Evolutionary conservation across 2,113 vertebrate genomes (phyloP), one percentile per base, ranked within the genome.

Genomic region (Cynoglossus semilaevis): DNA sequence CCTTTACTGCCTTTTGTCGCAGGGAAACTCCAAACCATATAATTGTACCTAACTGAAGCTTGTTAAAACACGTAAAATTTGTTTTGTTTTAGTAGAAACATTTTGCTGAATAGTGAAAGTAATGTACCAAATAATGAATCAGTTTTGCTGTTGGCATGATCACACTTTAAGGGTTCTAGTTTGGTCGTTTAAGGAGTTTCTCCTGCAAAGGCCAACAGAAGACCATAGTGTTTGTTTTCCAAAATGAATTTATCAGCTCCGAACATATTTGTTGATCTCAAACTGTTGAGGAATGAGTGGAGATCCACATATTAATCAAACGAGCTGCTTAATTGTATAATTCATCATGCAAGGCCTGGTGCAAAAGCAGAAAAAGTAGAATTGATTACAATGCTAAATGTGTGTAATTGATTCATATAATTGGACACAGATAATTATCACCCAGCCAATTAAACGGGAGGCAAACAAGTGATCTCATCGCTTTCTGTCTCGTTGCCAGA

Each of bases 381-480:
- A 85, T 72, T 79, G 73, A 87, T 78, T 81, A 66, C 63, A 42
- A 52, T 73, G 69, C 67, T 57, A 58, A 79, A 55, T 64, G 69
- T 74, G 53, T 65, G 52, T 84, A 81, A 85, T 76, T 77, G 69
- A 85, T 84, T 84, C 62, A 70, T 83, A 77, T 70, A 80, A 70
- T 79, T 82, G 77, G 82, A 80, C 63, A 69, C 45, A 67, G 54
- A 75, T 74, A 82, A 87, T 87, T 82, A 88, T 78, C 71, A 80
- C 51, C 66, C 72, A 47, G 47, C 61, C 65, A 83, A 86, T 84
- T 83, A 85, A 74, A 81, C 51, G 53, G 6, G n/a, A 67, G 61
- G 67, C 51, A 72, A 84, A 83, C 64, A 83, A 76, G 71, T 51
- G 51, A 73, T 80, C 63, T 71, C 40, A 51, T 42, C 35, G 48